Evolutionary conservation across 2,797 vertebrate species (phyloP), one percentile per base, ranked within the genome.

Genomic region (Acipenser transmontanus): DNA sequence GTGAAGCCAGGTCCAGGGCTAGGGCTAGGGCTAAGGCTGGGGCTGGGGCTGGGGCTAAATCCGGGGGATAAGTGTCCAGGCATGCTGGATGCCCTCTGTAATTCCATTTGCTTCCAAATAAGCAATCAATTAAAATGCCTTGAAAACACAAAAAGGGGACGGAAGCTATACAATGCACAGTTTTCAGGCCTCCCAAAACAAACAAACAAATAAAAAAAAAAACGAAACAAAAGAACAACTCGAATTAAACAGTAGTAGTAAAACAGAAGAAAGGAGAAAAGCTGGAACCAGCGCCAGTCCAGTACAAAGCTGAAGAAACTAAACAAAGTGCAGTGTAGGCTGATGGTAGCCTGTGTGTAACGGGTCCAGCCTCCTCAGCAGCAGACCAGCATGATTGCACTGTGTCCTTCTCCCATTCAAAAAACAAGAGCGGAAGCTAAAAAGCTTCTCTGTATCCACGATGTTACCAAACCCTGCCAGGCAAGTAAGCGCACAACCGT

Each of bases 41-140:
- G 82, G 67, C 80, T 17, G 14, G 14, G 14, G 70, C 63, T 1
- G 67, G 68, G 60, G 70, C 63, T 0, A 78, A 75, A 54, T 57
- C 69, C 68, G 1, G 89, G 87, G n/a, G 92, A 89, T 61, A 92
- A 79, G 3, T 88, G 81, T 82, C 89, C 67, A 1, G 92, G 75
- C 81, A 88, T 71, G 52, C 79, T 81, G 68, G 87, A 77, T 9
- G 93, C 86, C 70, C 93, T 93, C 77, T 96, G 94, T 75, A 97
- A 79, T 89, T 97, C 96, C 96, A 98, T 98, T 74, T 83, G 83
- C 64, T 61, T 47, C 49, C 68, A 68, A 71, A 67, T 69, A 66
- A 71, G 76, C 56, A 34, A 34, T 34, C 34, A 67, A 62, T 34
- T 20, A 11, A 63, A 17, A 14, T 52, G 51, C 66, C 63, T 59